phyloP scores from a whole-genome alignment of 2,797 vertebrate species.

The Falco biarmicus region DNA sequence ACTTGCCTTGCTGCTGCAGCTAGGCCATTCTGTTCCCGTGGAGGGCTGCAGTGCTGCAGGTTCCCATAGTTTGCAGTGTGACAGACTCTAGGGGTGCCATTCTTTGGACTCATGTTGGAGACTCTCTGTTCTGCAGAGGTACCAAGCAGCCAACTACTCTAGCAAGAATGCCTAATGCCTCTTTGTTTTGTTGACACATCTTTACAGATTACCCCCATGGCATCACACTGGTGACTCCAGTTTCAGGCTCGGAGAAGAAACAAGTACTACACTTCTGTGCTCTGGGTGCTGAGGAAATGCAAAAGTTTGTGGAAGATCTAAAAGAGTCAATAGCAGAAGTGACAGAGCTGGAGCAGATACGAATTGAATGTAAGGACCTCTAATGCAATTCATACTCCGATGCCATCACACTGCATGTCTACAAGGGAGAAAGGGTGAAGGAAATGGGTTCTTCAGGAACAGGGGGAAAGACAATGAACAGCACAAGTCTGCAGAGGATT shows the following conservation, averaged over 20 bases:
- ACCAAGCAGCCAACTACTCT: not conserved
- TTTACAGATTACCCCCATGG: constrained; percentile 93
- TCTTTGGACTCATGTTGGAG: not conserved
- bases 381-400: not conserved
- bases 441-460: not conserved
- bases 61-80: not conserved
- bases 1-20: not conserved
- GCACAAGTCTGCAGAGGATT: not conserved
- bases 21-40: not conserved
- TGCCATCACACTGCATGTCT: not conserved
- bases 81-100: not conserved
- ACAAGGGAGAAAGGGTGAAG: not conserved
- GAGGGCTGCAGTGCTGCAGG: not conserved
- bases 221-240: constrained; percentile 93
- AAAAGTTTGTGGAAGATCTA: constrained; percentile 97
- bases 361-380: constrained; percentile 92
- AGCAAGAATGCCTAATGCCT: not conserved
- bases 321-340: constrained; percentile 97
- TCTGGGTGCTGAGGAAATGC: constrained; percentile 93
- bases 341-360: constrained; percentile 98
- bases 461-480: not conserved
- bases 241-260: constrained; percentile 96
- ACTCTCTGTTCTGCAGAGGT: not conserved
- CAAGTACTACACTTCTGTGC: constrained; percentile 97
- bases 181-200: not conserved